Conservation (phyloP, 2,888 invertebrate genomes). For the Carabus problematicus region DNA sequence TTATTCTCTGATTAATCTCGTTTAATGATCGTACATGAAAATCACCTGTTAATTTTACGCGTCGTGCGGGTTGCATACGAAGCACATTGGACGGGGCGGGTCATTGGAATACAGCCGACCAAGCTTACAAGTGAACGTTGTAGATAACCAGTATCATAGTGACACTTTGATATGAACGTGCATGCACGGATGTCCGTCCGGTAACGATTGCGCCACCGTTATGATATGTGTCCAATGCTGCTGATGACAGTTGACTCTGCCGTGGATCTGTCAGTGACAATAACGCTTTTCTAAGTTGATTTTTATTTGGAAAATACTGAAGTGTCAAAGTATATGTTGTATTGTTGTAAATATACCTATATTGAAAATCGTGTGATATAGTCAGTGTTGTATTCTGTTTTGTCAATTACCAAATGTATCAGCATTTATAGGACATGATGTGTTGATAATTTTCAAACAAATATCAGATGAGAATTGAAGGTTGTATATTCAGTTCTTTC, state of each 20-base stretch:
- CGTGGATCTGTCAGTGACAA: slow-evolving; percentile 18
- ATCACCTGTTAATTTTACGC: not conserved
- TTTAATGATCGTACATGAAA: slow-evolving; percentile 8
- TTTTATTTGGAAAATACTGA: too few relatives aligned
- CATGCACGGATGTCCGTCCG: slow-evolving; percentile 34
- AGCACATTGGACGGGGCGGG: slow-evolving; percentile 3
- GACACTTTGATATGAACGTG: not conserved
- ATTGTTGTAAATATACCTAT: too few relatives aligned
- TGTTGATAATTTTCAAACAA: too few relatives aligned
- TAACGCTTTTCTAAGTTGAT: too few relatives aligned
- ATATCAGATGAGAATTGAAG: too few relatives aligned
- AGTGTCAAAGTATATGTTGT: too few relatives aligned
- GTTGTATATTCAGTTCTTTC: too few relatives aligned
- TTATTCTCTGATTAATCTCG: slow-evolving; percentile 3
- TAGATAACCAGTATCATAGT: not conserved
- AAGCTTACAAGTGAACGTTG: not conserved
- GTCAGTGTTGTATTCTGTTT: not conserved
- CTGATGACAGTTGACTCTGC: slow-evolving; percentile 24
- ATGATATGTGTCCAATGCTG: slow-evolving; percentile 20
- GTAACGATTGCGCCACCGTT: slow-evolving; percentile 21
- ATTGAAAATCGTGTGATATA: too few relatives aligned
- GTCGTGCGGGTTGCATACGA: slow-evolving; percentile 17
- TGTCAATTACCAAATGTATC: too few relatives aligned
- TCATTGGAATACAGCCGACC: slow-evolving; percentile 21
- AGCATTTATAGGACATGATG: too few relatives aligned